Evolutionary conservation across 2,888 invertebrate genomes (phyloP).

Genomic region (Caradrina kadenii): DNA sequence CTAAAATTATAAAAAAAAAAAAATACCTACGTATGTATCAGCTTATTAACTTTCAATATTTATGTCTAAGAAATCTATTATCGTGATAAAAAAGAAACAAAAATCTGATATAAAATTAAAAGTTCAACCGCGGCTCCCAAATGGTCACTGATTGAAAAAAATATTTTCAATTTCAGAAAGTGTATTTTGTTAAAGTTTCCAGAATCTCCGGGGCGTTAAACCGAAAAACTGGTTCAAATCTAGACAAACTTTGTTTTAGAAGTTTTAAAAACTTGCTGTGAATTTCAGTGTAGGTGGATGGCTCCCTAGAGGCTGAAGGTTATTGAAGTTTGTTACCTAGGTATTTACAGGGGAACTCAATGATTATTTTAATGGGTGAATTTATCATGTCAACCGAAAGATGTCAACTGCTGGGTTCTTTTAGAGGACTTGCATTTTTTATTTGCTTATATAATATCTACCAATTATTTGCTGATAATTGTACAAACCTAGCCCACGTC

Average conservation of each 20-base stretch:
- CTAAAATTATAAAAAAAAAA: too few species aligned
- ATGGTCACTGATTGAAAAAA: conserved; percentile 1
- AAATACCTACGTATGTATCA: too few species aligned
- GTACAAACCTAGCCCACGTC: too few species aligned
- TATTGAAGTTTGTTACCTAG: conserved; percentile 11
- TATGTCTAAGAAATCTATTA: too few species aligned
- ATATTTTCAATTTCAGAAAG: conserved; percentile 9
- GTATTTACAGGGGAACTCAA: background rate
- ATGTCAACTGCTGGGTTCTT: too few species aligned
- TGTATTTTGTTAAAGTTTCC: background rate
- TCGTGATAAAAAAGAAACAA: too few species aligned
- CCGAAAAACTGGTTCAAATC: conserved; percentile 1
- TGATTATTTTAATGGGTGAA: conserved; percentile 2
- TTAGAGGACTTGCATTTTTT: too few species aligned
- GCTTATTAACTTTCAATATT: too few species aligned
- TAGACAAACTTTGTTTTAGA: conserved; percentile 16
- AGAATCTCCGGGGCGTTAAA: conserved; percentile 5
- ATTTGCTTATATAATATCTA: too few species aligned
- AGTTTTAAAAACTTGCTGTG: conserved; percentile 12
- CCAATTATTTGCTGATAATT: too few species aligned
- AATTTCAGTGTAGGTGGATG: conserved; percentile 11
- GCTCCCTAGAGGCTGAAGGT: background rate
- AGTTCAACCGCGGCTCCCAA: background rate
- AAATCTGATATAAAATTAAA: too few species aligned
- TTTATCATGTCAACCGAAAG: too few species aligned